phyloP scores from a whole-genome alignment of 2,113 vertebrate genomes.

The Hippolais icterina region DNA sequence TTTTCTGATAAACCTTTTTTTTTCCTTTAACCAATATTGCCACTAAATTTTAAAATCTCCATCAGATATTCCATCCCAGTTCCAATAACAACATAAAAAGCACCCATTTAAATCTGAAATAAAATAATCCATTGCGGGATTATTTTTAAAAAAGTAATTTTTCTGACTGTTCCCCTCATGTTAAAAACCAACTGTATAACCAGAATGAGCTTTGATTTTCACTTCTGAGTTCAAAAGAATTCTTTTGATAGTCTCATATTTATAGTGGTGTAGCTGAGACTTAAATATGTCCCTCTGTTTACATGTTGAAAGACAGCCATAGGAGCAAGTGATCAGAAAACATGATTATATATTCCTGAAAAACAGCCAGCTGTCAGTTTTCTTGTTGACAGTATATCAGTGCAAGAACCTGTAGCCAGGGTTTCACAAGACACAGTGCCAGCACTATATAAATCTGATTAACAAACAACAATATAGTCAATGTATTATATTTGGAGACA shows the following conservation, averaged over 20 bases:
- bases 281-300: neutral
- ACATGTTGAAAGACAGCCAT: neutral
- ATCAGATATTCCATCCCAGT: neutral
- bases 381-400: neutral
- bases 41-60: neutral
- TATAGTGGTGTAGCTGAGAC: neutral
- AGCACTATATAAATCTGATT: conserved; percentile 30
- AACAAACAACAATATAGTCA: conserved; percentile 34
- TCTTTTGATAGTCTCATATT: neutral
- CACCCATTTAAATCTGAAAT: neutral
- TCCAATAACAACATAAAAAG: neutral
- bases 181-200: neutral
- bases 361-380: conserved; percentile 50
- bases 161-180: neutral
- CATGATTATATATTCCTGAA: conserved; percentile 27
- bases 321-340: conserved; percentile 52
- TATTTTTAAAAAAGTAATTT: neutral
- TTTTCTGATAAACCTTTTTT: neutral
- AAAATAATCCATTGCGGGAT: neutral
- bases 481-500: neutral
- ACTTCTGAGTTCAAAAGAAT: neutral
- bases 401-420: conserved; percentile 18
- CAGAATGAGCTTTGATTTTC: neutral
- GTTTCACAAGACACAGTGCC: neutral
- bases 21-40: neutral